Conservation (phyloP, 2,113 vertebrate species). For the Zootoca vivipara region DNA sequence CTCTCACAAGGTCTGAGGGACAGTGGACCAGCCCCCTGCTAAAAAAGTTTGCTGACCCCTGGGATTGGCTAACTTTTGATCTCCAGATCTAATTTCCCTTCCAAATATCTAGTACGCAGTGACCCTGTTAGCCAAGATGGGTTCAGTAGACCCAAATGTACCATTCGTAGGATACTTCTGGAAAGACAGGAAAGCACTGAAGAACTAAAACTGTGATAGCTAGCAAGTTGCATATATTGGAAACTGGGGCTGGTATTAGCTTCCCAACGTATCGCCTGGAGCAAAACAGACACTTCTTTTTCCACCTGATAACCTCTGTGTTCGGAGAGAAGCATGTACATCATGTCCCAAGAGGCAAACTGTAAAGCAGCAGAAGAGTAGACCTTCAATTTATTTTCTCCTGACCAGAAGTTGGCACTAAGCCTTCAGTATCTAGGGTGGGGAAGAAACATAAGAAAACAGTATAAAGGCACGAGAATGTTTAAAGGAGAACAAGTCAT, state of each 20-base stretch:
- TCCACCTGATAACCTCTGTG: not conserved
- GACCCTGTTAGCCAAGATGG: not conserved
- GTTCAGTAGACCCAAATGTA: constrained; percentile 19
- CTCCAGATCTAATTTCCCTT: constrained; percentile 6
- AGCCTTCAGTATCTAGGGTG: constrained; percentile 29
- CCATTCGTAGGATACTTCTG: not conserved
- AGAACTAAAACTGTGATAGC: not conserved
- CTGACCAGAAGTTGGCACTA: constrained; percentile 39
- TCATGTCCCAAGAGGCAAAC: not conserved
- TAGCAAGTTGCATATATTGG: not conserved
- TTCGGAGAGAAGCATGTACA: too few species aligned
- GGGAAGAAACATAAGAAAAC: constrained; percentile 49
- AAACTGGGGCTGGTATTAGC: not conserved
- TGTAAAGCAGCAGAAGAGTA: not conserved
- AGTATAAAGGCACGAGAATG: constrained; percentile 45
- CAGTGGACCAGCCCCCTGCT: too few species aligned
- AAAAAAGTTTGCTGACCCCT: too few species aligned
- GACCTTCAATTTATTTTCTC: constrained; percentile 27
- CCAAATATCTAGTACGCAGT: constrained; percentile 11
- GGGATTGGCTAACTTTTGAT: not conserved
- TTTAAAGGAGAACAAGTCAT: constrained; percentile 57
- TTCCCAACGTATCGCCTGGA: not conserved
- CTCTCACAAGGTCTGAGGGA: too few species aligned
- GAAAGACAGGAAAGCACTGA: not conserved
- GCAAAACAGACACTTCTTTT: not conserved